phyloP scores from a whole-genome alignment of 2,797 vertebrate genomes.

The Alca torda region DNA sequence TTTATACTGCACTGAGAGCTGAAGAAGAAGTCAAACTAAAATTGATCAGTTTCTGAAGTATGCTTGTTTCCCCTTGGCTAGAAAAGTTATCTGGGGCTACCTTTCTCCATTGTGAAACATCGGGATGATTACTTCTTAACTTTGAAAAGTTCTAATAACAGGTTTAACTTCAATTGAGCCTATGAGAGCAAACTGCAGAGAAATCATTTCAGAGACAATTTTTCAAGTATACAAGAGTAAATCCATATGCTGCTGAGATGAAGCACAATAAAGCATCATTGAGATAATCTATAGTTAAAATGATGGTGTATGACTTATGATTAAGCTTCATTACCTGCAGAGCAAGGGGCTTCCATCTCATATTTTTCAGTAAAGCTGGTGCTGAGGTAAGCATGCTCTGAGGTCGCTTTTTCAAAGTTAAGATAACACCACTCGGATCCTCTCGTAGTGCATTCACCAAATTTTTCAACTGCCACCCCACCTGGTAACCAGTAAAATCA shows the following conservation, averaged over 20 bases:
- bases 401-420: constrained; percentile 90
- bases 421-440: constrained; percentile 89
- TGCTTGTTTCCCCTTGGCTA: background rate
- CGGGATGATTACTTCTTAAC: constrained; percentile 38
- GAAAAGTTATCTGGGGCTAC: background rate
- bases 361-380: constrained; percentile 91
- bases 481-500: constrained; percentile 89
- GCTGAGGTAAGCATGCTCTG: constrained; percentile 90
- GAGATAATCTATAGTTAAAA: constrained; percentile 81
- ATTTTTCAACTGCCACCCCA: constrained; percentile 91
- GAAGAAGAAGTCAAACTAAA: constrained; percentile 18
- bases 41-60: background rate
- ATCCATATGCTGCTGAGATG: constrained; percentile 82
- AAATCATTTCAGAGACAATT: constrained; percentile 78
- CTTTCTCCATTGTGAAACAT: constrained; percentile 19
- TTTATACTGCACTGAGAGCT: background rate
- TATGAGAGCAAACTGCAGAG: constrained; percentile 71
- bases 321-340: constrained; percentile 88
- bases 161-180: constrained; percentile 61
- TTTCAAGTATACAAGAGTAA: constrained; percentile 77
- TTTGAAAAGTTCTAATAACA: constrained; percentile 34
- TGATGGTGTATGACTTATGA: constrained; percentile 87
- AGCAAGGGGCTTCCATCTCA: constrained; percentile 90
- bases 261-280: constrained; percentile 82
- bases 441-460: constrained; percentile 89